Percentiles rank a stretch among this genome's conserved stretches.
phyloP scores from a whole-genome alignment of 2,797 vertebrate genomes.

The Ctenopoma kingsleyae region DNA sequence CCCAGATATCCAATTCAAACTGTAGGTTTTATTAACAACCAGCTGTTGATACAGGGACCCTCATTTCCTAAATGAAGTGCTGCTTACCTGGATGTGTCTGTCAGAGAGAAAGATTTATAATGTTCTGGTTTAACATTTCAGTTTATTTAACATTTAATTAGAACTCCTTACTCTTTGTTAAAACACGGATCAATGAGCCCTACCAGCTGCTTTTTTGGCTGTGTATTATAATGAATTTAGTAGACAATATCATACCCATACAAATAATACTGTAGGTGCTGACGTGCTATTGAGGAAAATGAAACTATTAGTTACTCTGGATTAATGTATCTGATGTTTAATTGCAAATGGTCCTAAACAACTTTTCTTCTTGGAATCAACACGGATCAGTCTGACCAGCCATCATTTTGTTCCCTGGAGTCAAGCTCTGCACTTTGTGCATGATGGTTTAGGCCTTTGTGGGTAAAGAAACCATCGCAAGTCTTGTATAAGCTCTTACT shows the following conservation, averaged over 20 bases:
- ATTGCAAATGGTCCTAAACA: slow-evolving; percentile 12
- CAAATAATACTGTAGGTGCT: not conserved
- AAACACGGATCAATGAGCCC: slow-evolving; percentile 55
- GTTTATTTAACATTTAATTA: slow-evolving; percentile 64
- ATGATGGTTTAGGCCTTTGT: not conserved
- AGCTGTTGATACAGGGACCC: slow-evolving; percentile 74
- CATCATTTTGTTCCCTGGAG: slow-evolving; percentile 15
- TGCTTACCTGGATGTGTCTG: slow-evolving; percentile 70
- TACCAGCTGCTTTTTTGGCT: slow-evolving; percentile 37
- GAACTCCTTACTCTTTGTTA: slow-evolving; percentile 52
- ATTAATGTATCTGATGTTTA: slow-evolving; percentile 5
- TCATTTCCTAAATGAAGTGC: slow-evolving; percentile 78
- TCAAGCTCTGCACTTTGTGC: not conserved
- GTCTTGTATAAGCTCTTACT: slow-evolving; percentile 34
- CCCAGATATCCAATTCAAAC: slow-evolving; percentile 70
- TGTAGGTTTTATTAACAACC: slow-evolving; percentile 74
- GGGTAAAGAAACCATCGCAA: slow-evolving; percentile 38
- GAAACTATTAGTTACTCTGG: too few relatives aligned
- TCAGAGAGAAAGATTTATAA: slow-evolving; percentile 73
- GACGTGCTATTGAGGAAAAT: too few relatives aligned
- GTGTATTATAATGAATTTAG: slow-evolving; percentile 29
- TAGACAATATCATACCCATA: slow-evolving; percentile 12
- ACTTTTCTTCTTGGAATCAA: slow-evolving; percentile 5
- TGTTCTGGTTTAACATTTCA: slow-evolving; percentile 62
- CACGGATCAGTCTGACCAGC: slow-evolving; percentile 5